Evolutionary conservation across 2,797 vertebrate species (phyloP), one percentile per base, ranked within the genome.

Genomic region (Zalophus californianus): DNA sequence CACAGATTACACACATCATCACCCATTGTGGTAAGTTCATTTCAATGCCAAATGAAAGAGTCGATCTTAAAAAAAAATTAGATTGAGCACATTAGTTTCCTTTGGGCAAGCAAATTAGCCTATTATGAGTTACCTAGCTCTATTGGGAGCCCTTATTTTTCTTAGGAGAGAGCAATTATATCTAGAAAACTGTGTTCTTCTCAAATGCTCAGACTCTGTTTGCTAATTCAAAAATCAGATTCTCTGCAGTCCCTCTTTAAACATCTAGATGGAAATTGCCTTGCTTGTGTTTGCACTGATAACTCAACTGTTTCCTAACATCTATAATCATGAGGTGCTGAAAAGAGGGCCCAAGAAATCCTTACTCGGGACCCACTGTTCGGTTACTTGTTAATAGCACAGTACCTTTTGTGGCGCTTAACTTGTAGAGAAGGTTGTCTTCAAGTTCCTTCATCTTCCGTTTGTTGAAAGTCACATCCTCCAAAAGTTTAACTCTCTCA

Each of bases 371-470:
- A 78, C 52, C 54, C 23, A 18, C 44, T 13, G 54, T 72, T 75
- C 66, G 18, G 54, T 38, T 52, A 44, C 41, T 78, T 96, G 62
- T 60, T 85, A 97, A 97, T 52, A 94, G 91, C 77, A 97, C 54
- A 90, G 72, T 98, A 99, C 99, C 99, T 99, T 98, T 98, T 9
- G 98, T 99, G 96, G 98, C 54, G 54, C 97, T 99, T 95, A 99
- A 97, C 98, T 99, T 99, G 95, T 98, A 99, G 32, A 99, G 98
- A 50, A 99, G 98, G 80, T 99, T 99, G 91, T 99, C 98, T 98
- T 99, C 99, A 54, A 99, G 98, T 97, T 99, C 99, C 96, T 99
- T 98, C 99, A 99, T 99, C 97, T 99, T 99, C 60, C 98, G 97
- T 68, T 99, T 99, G 97, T 99, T 99, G 82, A 98, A 98, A 93